A percentile compares a stretch with the other conserved stretches of the same genome.
These are phyloP conservation scores for Cepphus grylle DNA, from an alignment of 2,113 vertebrate genomes.

Conservation along the genomic window DNA sequence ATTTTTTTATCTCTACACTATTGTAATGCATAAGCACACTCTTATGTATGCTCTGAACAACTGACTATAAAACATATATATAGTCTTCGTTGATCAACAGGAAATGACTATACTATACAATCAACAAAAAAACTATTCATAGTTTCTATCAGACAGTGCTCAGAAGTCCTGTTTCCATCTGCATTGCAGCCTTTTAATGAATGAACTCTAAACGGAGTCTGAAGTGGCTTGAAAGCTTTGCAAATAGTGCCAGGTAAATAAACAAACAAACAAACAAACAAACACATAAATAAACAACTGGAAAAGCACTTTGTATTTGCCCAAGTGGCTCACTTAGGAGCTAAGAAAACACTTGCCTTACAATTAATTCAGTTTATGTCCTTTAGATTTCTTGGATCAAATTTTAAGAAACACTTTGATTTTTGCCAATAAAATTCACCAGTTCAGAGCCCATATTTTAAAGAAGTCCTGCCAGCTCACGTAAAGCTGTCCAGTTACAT, in stretches of 20 bases:
- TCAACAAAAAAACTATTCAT: background rate
- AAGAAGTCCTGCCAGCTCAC: background rate
- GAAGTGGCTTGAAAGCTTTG: background rate
- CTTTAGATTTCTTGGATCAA: conserved; percentile 7
- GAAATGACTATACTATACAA: background rate
- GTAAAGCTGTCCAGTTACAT: background rate
- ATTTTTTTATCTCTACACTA: background rate
- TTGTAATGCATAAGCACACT: background rate
- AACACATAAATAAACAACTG: background rate
- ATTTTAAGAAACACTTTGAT: background rate
- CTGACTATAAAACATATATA: background rate
- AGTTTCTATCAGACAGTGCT: background rate
- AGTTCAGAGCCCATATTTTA: background rate
- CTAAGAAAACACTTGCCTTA: background rate
- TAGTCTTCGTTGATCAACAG: accelerated
- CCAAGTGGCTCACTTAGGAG: background rate
- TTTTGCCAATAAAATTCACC: background rate
- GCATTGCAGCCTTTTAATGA: background rate
- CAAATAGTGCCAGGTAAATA: background rate
- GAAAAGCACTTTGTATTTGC: background rate
- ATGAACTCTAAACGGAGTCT: background rate
- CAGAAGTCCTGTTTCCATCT: background rate
- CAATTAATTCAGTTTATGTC: background rate
- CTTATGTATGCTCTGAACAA: background rate
- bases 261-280: background rate